Evolutionary conservation across 2,888 invertebrate genomes (phyloP).

Genomic region (Leptinotarsa peninsularis): DNA sequence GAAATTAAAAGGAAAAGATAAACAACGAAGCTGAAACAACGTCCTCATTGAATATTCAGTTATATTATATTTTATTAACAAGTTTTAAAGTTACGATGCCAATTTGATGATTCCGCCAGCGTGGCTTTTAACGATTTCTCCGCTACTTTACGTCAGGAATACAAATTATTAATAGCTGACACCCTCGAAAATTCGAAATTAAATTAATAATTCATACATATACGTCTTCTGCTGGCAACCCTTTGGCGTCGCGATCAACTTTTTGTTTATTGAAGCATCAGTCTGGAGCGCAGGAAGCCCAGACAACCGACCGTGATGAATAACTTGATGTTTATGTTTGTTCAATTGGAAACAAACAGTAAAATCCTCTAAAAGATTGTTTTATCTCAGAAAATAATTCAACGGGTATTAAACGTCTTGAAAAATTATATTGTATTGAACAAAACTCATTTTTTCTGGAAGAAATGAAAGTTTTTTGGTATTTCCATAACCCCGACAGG

Average conservation of each 20-base stretch:
- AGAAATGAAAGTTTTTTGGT: too few relatives aligned
- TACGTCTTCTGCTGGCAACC: slow-evolving; percentile 32
- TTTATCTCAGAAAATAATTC: too few relatives aligned
- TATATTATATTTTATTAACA: slow-evolving; percentile 36
- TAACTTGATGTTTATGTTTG: neutral
- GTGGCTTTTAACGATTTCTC: slow-evolving; percentile 25
- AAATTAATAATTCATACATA: slow-evolving; percentile 43
- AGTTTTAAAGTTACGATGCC: slow-evolving; percentile 36
- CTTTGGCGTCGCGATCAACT: slow-evolving; percentile 33
- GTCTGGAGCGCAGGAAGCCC: slow-evolving; percentile 14
- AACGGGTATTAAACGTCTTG: too few relatives aligned
- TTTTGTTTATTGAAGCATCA: slow-evolving; percentile 37
- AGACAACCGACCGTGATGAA: slow-evolving; percentile 4
- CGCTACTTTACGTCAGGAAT: slow-evolving; percentile 34
- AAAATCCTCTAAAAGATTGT: too few relatives aligned
- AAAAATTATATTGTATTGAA: too few relatives aligned
- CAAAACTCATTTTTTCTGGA: too few relatives aligned
- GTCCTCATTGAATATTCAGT: slow-evolving; percentile 36
- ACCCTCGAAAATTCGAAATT: slow-evolving; percentile 34
- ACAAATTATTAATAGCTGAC: slow-evolving; percentile 38
- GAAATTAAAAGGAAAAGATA: slow-evolving; percentile 28
- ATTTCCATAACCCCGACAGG: too few relatives aligned
- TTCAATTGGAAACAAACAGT: too few relatives aligned
- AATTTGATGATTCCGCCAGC: slow-evolving; percentile 33
- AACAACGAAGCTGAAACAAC: slow-evolving; percentile 24